Evolutionary conservation across 2,113 vertebrate species (phyloP), one percentile per base, ranked within the genome.

Genomic region (Crypturellus undulatus): DNA sequence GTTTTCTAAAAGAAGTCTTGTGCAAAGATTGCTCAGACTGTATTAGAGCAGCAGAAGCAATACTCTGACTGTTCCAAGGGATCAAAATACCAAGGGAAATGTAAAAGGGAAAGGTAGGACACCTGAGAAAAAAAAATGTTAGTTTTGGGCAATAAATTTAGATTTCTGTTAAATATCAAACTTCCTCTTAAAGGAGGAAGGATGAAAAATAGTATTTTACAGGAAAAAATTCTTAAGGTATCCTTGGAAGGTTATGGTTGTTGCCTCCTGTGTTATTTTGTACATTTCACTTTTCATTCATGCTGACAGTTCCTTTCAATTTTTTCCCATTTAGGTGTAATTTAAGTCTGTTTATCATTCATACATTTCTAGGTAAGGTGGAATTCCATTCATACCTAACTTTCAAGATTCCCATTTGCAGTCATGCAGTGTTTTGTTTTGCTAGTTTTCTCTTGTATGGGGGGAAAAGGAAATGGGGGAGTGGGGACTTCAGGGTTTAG

Each of bases 341-440:
- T 98, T 98, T 99, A 99, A 99, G 96, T 99, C 98, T 99, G 98
- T 99, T 98, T 98, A 97, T 98, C 97, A 98, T 98, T 98, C 98
- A 98, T 99, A 97, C 98, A 97, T 99, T 99, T 98, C 97, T 99
- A 99, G 99, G 99, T 99, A 99, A 99, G 99, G 98, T 98, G 98
- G 98, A 98, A 98, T 97, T 96, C 97, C 97, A 83, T 98, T 98
- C 96, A 94, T 98, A 94, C 90, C 95, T 97, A 95, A 97, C 93
- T 97, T 96, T 91, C 89, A 77, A 95, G 93, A 83, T 81, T 92
- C 82, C 89, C 90, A 45, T 96, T 92, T 97, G 78, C 97, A 96
- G 87, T 91, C 82, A n/a, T 95, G 70, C 52, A 22, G 43, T 96
- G 59, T 11, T 92, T 91, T 93, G 56, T 89, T 96, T 92, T 91